Evolutionary conservation across 2,888 invertebrate genomes (phyloP).

Genomic region (Hedya salicella): DNA sequence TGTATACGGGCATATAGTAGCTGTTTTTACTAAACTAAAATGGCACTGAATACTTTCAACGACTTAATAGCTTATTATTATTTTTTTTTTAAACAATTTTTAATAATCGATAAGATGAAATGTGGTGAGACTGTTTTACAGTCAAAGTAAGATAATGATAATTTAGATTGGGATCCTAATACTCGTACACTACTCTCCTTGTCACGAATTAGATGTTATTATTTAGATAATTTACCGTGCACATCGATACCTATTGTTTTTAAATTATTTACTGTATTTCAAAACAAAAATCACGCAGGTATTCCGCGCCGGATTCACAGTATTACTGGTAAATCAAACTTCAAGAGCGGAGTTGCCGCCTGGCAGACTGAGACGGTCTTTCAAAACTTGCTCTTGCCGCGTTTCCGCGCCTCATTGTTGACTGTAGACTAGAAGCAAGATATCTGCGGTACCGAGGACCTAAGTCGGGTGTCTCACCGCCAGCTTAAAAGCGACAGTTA

Average conservation of each 20-base stretch:
- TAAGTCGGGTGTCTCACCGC: background rate
- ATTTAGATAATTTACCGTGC: too few species aligned
- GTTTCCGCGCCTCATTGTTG: conserved; percentile 3
- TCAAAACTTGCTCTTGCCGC: background rate
- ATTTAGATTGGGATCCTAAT: too few species aligned
- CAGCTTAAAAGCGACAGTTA: background rate
- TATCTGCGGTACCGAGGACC: background rate
- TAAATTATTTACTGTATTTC: background rate
- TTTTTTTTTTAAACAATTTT: too few species aligned
- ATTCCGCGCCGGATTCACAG: conserved; percentile 8
- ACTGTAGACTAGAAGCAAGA: background rate
- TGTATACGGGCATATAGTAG: too few species aligned
- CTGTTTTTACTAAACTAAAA: too few species aligned
- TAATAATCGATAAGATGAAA: too few species aligned
- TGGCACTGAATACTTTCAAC: too few species aligned
- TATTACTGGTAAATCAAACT: conserved; percentile 21
- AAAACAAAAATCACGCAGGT: conserved; percentile 19
- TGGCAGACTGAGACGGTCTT: conserved; percentile 7
- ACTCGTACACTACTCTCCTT: too few species aligned
- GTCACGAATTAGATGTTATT: too few species aligned
- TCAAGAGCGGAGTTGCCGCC: conserved; percentile 4
- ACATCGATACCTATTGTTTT: background rate
- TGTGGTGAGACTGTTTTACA: too few species aligned
- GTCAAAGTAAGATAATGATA: too few species aligned
- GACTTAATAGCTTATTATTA: too few species aligned